Percentiles rank a stretch among this genome's conserved stretches.
phyloP scores from a whole-genome alignment of 2,797 vertebrate species.

The Lepus townsendii region DNA sequence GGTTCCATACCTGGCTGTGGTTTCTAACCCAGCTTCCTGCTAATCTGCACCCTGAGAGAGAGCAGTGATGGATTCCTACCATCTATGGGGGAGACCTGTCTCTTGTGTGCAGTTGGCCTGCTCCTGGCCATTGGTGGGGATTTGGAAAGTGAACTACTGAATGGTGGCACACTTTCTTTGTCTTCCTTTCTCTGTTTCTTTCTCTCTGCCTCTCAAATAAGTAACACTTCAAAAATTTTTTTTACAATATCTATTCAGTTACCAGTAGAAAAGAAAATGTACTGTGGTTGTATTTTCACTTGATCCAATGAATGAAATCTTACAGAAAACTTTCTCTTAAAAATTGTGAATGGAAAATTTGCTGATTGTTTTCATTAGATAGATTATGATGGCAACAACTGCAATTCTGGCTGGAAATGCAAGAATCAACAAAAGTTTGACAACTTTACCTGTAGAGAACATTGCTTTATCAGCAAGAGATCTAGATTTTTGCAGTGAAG shows the following conservation, averaged over 20 bases:
- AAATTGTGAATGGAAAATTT: slow-evolving; percentile 79
- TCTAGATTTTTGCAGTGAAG: slow-evolving; percentile 67
- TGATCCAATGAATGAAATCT: slow-evolving; percentile 55
- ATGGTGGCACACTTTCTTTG: too few relatives aligned
- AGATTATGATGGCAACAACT: not conserved
- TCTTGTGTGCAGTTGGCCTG: too few relatives aligned
- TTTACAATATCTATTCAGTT: slow-evolving; percentile 2
- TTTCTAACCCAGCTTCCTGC: too few relatives aligned
- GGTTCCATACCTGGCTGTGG: too few relatives aligned
- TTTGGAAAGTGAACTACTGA: too few relatives aligned
- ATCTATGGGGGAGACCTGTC: too few relatives aligned
- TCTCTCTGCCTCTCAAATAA: too few relatives aligned
- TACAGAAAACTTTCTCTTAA: slow-evolving; percentile 12
- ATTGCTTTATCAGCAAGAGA: slow-evolving; percentile 81
- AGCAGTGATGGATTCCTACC: too few relatives aligned
- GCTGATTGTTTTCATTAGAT: slow-evolving; percentile 45
- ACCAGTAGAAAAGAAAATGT: slow-evolving; percentile 29
- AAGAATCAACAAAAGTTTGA: slow-evolving; percentile 74
- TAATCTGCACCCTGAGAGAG: too few relatives aligned
- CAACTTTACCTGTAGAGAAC: slow-evolving; percentile 71
- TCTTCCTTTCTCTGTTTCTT: too few relatives aligned
- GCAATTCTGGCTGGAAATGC: slow-evolving; percentile 72
- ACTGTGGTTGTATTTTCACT: slow-evolving; percentile 25
- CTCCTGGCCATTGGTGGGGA: too few relatives aligned
- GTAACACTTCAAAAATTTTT: too few relatives aligned